Evolutionary conservation across 2,888 invertebrate genomes (phyloP).

Genomic region (Nemoura dubitans): DNA sequence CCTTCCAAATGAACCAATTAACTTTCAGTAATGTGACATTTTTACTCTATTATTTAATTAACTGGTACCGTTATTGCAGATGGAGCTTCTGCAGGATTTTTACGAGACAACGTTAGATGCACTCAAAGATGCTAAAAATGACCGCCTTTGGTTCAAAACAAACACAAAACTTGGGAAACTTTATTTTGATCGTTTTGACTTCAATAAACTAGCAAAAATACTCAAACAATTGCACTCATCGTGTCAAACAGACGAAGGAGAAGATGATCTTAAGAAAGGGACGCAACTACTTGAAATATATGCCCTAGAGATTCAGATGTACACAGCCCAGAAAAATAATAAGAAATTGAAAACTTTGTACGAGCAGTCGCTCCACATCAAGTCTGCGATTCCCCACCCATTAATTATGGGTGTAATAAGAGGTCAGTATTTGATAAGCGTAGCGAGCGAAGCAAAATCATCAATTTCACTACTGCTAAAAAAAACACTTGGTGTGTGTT

Average conservation of each 20-base stretch:
- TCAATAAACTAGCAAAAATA: conserved; percentile 93
- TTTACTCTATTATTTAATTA: background rate
- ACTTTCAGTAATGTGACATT: no score
- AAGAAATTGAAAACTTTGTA: conserved; percentile 96
- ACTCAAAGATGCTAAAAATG: conserved; percentile 97
- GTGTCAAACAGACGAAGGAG: conserved; percentile 97
- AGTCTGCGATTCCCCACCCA: conserved; percentile 99
- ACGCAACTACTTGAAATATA: conserved; percentile 98
- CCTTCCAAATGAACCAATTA: background rate
- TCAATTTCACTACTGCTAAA: no score
- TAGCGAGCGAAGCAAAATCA: no score
- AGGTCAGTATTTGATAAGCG: conserved; percentile 75
- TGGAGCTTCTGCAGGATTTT: conserved; percentile 97
- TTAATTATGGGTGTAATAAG: conserved; percentile 99
- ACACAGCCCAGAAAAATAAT: conserved; percentile 99
- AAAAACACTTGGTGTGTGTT: no score
- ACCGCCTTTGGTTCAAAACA: conserved; percentile 99
- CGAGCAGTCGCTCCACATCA: conserved; percentile 97
- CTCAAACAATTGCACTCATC: conserved; percentile 96
- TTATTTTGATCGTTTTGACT: conserved; percentile 96
- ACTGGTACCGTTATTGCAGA: conserved; percentile 68
- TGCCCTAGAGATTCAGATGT: conserved; percentile 99
- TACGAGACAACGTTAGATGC: conserved; percentile 97
- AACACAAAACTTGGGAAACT: conserved; percentile 98
- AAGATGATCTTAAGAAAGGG: conserved; percentile 96